phyloP scores from a whole-genome alignment of 2,113 vertebrate genomes.

The Collichthys lucidus region DNA sequence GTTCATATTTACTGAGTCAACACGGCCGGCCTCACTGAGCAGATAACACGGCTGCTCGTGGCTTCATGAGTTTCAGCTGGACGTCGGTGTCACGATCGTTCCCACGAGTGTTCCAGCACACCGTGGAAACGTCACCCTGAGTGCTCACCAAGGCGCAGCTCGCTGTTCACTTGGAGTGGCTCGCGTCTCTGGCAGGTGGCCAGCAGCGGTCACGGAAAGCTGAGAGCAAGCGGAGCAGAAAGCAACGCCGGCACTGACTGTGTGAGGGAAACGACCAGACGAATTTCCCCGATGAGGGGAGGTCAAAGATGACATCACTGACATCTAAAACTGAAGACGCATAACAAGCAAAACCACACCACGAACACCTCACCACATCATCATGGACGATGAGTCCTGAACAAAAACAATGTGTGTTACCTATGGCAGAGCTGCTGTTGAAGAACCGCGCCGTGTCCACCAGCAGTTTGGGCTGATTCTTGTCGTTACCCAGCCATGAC shows the following conservation, averaged over 20 bases:
- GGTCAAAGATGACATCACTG: neutral
- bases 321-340: neutral
- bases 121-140: neutral
- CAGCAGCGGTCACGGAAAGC: conserved; percentile 44
- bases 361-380: no score
- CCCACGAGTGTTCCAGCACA: neutral
- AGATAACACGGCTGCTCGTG: no score
- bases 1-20: conserved; percentile 17
- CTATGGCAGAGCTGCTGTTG: conserved; percentile 79
- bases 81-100: neutral
- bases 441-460: conserved; percentile 87
- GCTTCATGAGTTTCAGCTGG: neutral
- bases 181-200: conserved; percentile 41
- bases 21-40: neutral
- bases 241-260: neutral
- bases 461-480: conserved; percentile 74
- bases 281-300: neutral
- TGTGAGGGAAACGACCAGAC: no score
- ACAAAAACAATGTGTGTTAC: conserved; percentile 68
- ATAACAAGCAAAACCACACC: neutral
- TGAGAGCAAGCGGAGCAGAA: conserved; percentile 15
- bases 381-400: no score
- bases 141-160: conserved; percentile 12
- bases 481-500: conserved; percentile 75
- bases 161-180: neutral